phyloP scores from a whole-genome alignment of 1,140 invertebrate genomes.

The Drosophila seguyi region DNA sequence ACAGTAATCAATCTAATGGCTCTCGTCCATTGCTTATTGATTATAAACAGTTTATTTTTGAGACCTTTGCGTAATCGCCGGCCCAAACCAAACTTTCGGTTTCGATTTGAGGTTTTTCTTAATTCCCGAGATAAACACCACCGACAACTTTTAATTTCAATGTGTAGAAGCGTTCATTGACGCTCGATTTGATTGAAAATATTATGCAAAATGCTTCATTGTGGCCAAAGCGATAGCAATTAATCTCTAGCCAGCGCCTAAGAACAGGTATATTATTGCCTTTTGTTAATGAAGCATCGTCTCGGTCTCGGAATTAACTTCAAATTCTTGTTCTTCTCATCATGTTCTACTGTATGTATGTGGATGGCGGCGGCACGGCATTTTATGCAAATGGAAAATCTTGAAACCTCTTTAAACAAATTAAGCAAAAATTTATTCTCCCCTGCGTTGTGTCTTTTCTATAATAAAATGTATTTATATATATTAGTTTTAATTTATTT shows the following conservation, averaged over 20 bases:
- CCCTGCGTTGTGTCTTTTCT: slow-evolving; percentile 11
- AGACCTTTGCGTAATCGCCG: slow-evolving; percentile 66
- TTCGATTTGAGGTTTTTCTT: slow-evolving; percentile 46
- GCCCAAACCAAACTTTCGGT: slow-evolving; percentile 65
- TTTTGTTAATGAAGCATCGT: slow-evolving; percentile 70
- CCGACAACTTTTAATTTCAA: slow-evolving; percentile 71
- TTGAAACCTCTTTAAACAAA: slow-evolving; percentile 69
- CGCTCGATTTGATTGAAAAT: slow-evolving; percentile 62
- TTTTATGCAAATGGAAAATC: slow-evolving; percentile 82
- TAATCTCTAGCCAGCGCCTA: slow-evolving; percentile 62
- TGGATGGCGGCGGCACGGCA: slow-evolving; percentile 37
- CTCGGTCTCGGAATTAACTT: slow-evolving; percentile 34
- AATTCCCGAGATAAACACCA: slow-evolving; percentile 21
- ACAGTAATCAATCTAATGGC: slow-evolving; percentile 57
- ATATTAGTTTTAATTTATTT: slow-evolving; percentile 66
- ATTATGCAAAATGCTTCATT: slow-evolving; percentile 64
- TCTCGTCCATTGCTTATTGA: slow-evolving; percentile 34
- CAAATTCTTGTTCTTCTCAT: slow-evolving; percentile 34
- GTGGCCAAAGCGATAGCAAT: slow-evolving; percentile 52
- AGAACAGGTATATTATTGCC: slow-evolving; percentile 70
- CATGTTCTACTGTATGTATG: slow-evolving; percentile 34
- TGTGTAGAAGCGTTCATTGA: slow-evolving; percentile 73
- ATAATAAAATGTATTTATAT: slow-evolving; percentile 40
- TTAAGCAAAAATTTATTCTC: slow-evolving; percentile 73
- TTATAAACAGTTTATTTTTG: slow-evolving; percentile 66